Base-by-base conservation (phyloP, 2,888 invertebrate species). In the Thelaira solivaga region DNA sequence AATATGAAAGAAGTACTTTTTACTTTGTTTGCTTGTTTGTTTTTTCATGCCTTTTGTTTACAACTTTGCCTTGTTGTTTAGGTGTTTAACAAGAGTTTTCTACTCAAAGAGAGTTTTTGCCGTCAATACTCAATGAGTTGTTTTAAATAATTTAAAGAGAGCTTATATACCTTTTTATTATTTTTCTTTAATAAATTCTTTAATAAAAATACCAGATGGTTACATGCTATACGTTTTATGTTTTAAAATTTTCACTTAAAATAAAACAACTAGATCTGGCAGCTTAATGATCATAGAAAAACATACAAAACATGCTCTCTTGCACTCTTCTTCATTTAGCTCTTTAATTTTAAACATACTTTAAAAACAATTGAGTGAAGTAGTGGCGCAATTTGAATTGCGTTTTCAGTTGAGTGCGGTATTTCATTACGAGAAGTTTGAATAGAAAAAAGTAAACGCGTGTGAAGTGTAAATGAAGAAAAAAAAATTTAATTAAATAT, bases 351-450 rank as follows among this genome's bases (percentile, higher is more conserved):
- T 4, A n/a, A 20, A 64, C 11, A 11, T 31, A 11, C 31, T 43
- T 18, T 11, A 55, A 24, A 5, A n/a, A n/a, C n/a, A 31, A 61
- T 65, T 74, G 69, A 78, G 78, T 74, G 69, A 65, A 69, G 51
- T 69, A 39, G 24, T 69, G 64, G 31, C 64, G 74, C 64, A 78
- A 74, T 74, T 69, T 57, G 62, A 47, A 74, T 47, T 69, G 57
- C 31, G 45, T 74, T 78, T 57, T 74, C 59, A 78, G 78, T 78
- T 78, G 74, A 74, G 74, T 77, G 74, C 74, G 78, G 74, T 74
- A 55, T 49, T 61, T 68, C 55, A 57, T n/a, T 41, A 62, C 41
- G 61, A 65, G 7, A 69, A 34, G 74, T 74, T 74, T 36, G 4
- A 22, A 13, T 53, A 34, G 8, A 31, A n/a, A n/a, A n/a, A 31